Evolutionary conservation across 2,888 invertebrate genomes (phyloP).

Genomic region (Ptilodon capucinus): DNA sequence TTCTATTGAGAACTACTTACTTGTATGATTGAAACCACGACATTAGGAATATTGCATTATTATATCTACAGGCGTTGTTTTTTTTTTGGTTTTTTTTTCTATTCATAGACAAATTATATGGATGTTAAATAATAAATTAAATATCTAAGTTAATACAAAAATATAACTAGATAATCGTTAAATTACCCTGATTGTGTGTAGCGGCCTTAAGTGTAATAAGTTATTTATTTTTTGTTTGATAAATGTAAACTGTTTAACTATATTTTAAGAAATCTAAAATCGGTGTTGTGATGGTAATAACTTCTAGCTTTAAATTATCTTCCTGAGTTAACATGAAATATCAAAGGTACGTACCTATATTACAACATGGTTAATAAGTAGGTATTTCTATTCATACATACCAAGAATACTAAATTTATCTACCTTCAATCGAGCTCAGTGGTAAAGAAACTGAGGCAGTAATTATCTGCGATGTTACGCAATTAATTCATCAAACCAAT

Average conservation of each 20-base stretch:
- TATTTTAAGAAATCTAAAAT: conserved; percentile 33
- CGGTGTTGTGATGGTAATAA: conserved; percentile 63
- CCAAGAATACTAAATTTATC: no score
- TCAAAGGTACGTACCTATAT: conserved; percentile 29
- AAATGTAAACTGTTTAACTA: not conserved
- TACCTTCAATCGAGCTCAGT: no score
- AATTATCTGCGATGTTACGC: no score
- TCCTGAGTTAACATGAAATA: no score
- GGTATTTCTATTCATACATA: no score
- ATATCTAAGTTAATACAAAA: conserved; percentile 10
- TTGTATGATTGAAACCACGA: no score
- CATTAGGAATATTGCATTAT: no score
- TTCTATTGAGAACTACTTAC: no score
- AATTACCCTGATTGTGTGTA: conserved; percentile 31
- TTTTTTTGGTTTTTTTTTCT: conserved; percentile 19
- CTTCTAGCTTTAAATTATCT: conserved; percentile 56
- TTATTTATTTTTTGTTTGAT: conserved; percentile 4
- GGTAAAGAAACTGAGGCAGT: no score
- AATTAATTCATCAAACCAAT: no score
- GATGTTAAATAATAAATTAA: conserved; percentile 31
- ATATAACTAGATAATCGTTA: conserved; percentile 26
- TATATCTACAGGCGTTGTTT: not conserved
- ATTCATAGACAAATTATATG: conserved; percentile 24
- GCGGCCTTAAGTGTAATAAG: conserved; percentile 25
- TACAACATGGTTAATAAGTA: no score